phyloP scores from a whole-genome alignment of 2,797 vertebrate genomes.

The Vespertilio murinus region DNA sequence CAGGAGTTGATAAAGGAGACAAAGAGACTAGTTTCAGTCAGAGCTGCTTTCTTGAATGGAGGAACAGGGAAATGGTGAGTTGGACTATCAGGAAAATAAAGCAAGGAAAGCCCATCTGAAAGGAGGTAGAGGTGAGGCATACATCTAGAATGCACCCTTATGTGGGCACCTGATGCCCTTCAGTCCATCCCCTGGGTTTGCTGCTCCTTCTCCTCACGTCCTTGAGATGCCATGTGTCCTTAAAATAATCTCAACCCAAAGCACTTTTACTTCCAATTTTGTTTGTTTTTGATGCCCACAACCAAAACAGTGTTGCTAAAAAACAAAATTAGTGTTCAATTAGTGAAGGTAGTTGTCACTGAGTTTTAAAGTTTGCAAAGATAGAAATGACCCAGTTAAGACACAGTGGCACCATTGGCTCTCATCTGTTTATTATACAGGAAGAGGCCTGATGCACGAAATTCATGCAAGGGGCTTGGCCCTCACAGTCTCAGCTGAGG shows the following conservation, averaged over 20 bases:
- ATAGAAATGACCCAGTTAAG: neutral
- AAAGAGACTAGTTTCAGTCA: neutral
- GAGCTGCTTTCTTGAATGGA: neutral
- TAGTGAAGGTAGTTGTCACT: neutral
- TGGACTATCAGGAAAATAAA: neutral
- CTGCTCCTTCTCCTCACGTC: neutral
- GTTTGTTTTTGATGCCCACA: neutral
- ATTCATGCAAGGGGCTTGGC: too few species aligned
- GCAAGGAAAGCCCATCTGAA: neutral
- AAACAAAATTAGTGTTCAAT: neutral
- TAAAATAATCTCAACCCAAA: neutral
- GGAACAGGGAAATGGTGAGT: neutral
- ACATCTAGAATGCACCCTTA: neutral
- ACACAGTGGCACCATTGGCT: neutral
- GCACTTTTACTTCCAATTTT: constrained; percentile 7
- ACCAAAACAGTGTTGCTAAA: neutral
- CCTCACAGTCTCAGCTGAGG: too few species aligned
- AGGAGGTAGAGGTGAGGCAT: neutral
- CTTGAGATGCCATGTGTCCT: neutral
- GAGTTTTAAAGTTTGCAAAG: neutral
- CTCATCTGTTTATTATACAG: neutral
- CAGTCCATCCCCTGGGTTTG: neutral
- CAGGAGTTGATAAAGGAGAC: neutral
- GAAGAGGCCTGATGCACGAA: too few species aligned
- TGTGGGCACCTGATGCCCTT: neutral